Evolutionary conservation across 1,140 invertebrate species (phyloP).

Genomic region (Asobara japonica): DNA sequence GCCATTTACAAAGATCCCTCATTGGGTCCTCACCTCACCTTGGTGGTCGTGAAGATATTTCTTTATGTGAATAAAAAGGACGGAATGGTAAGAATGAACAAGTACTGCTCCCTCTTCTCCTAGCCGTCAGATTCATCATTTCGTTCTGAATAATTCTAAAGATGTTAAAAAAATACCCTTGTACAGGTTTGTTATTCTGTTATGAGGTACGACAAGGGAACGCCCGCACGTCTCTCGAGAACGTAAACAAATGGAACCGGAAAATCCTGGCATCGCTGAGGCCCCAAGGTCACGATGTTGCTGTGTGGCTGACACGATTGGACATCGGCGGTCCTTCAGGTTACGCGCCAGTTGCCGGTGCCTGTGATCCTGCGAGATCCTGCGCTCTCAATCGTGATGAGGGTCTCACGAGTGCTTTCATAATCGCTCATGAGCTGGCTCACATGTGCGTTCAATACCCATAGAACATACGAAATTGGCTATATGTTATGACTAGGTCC

Average conservation of each 20-base stretch:
- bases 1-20: slow-evolving; percentile 78
- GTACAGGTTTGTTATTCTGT: neutral
- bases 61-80: slow-evolving; percentile 72
- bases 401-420: slow-evolving; percentile 82
- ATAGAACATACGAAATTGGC: too few relatives aligned
- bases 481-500: too few relatives aligned
- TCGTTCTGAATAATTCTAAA: too few relatives aligned
- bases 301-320: slow-evolving; percentile 78
- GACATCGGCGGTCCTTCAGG: slow-evolving; percentile 82
- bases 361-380: slow-evolving; percentile 77
- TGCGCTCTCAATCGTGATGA: slow-evolving; percentile 82
- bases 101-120: too few relatives aligned
- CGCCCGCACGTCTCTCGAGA: slow-evolving; percentile 76
- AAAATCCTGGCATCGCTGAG: slow-evolving; percentile 68
- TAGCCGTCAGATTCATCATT: too few relatives aligned
- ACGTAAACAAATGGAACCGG: slow-evolving; percentile 81
- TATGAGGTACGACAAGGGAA: slow-evolving; percentile 72
- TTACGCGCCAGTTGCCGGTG: slow-evolving; percentile 81
- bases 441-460: slow-evolving; percentile 81
- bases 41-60: slow-evolving; percentile 74
- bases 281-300: slow-evolving; percentile 72
- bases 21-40: slow-evolving; percentile 73
- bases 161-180: too few relatives aligned
- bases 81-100: slow-evolving; percentile 62
- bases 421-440: slow-evolving; percentile 83